Evolutionary conservation across 1,140 invertebrate species (phyloP), one percentile per base, ranked within the genome.

Genomic region (Drosophila prosaltans): DNA sequence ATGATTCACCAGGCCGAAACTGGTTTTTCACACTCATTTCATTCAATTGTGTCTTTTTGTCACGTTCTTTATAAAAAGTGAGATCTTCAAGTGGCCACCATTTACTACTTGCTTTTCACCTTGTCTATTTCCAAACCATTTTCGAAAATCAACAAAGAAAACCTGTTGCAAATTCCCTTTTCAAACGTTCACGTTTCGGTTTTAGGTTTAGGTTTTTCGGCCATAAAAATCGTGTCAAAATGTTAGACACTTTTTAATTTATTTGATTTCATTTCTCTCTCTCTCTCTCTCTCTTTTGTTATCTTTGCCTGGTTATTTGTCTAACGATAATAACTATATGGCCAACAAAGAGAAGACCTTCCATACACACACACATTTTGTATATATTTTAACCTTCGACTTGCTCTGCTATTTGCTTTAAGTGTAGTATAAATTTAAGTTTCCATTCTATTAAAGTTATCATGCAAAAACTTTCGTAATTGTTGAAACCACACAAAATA

Each of bases 11-110:
- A 69, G 55, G 16, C 41, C 55, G 70, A 83, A 86, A 86, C 82
- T 86, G 83, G 82, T 86, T 86, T 88, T 16, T 71, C 71, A 75
- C 72, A 77, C 69, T 74, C 69, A 68, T 81, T 32, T 73, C 45
- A 51, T 10, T 51, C 24, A 51, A 51, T 80, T 63, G 51, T 65
- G 66, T 63, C 61, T 66, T 76, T 88, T 86, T 86, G 82, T 86
- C 82, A 86, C 83, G 82, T 86, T 86, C 82, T 86, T 80, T 71
- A 71, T 55, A 81, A 83, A 84, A 88, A 86, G 83, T 86, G 80
- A 86, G 82, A 86, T 88, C 72, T 88, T 65, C 61, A 66, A 69
- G 69, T 76, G 74, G 81, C 68, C 78, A 65, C 30, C 65, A 45
- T 36, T 57, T 45, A 30, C 21, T 4, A 10, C n/a, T 48, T 8